phyloP scores from a whole-genome alignment of 2,888 invertebrate species.

The Parnassius orleans region DNA sequence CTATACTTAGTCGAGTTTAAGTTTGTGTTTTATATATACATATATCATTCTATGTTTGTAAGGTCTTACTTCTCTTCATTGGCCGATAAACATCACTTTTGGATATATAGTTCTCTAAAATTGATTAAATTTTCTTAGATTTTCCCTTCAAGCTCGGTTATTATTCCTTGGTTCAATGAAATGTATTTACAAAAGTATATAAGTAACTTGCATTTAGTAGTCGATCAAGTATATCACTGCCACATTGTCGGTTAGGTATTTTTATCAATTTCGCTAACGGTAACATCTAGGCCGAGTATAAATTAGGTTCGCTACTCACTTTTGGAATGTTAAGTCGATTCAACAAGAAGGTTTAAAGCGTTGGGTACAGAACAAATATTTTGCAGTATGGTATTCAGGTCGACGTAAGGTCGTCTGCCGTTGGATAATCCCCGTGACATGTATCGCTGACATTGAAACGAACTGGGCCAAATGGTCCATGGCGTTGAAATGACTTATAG shows the following conservation, averaged over 20 bases:
- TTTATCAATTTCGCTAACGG: slow-evolving; percentile 14
- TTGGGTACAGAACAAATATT: slow-evolving; percentile 57
- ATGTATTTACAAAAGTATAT: slow-evolving; percentile 1
- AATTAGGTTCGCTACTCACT: slow-evolving; percentile 9
- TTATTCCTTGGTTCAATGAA: slow-evolving; percentile 4
- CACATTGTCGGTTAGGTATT: slow-evolving; percentile 11
- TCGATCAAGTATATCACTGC: slow-evolving; percentile 3
- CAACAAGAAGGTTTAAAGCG: slow-evolving; percentile 27
- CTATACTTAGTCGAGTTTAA: no score
- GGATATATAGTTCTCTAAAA: no score
- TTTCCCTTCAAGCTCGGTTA: not conserved
- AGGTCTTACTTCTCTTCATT: no score
- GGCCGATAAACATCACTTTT: no score
- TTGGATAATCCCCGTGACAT: slow-evolving; percentile 52
- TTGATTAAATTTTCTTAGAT: no score
- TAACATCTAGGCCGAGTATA: slow-evolving; percentile 15
- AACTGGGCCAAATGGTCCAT: slow-evolving; percentile 48
- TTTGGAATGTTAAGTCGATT: slow-evolving; percentile 33
- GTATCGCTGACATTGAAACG: slow-evolving; percentile 39
- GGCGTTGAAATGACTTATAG: slow-evolving; percentile 44
- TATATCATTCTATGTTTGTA: no score
- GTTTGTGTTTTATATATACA: no score
- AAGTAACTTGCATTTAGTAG: slow-evolving; percentile 1
- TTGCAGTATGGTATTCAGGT: slow-evolving; percentile 49
- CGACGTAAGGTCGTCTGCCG: slow-evolving; percentile 46